Base-by-base conservation (phyloP, 2,113 vertebrate species). In the Channa maculata region DNA sequence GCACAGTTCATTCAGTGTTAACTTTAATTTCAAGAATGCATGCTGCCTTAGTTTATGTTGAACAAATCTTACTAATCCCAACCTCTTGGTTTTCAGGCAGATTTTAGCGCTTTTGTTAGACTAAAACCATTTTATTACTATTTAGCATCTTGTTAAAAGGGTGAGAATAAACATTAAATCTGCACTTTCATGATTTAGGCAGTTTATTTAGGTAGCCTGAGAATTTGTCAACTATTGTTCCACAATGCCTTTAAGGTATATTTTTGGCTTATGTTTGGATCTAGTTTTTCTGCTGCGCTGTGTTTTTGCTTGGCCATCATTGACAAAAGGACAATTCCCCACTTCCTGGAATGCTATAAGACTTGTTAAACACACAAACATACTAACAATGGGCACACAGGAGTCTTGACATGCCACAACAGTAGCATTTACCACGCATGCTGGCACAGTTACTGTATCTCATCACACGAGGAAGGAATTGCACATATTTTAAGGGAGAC, bases 171-270 rank as follows among this genome's bases (percentile, higher is more conserved):
- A 60, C 36, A 54, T 53, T 51, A 44, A 55, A 67, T 69, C 52
- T 11, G 1, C 53, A 34, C 2, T n/a, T 62, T 43, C 49, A 38
- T 9, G 76, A 34, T 6, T 55, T 58, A 64, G 50, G 14, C 43
- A 15, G 64, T 87, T 86, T 88, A 71, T 83, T 88, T 76, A 71
- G 41, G 53, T 70, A 87, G 66, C 85, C 66, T 46, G 6, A 36
- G 58, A 71, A 38, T 81, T 86, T 87, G 80, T 71, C 76, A 39
- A 75, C 82, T 71, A 91, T 92, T 92, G 89, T 92, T 91, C 76
- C 13, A 43, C 38, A 0, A 60, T 71, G 76, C 75, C 65, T 91
- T 83, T 69, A 87, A 83, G 75, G 75, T 89, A 83, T 91, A 91
- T 91, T 90, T 92, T 91, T 80, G 84, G 85, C 79, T 41, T 8